Percentiles rank a stretch among this genome's conserved stretches.
Evolutionary conservation across 2,113 vertebrate species (phyloP).

Genomic region (Ailuropoda melanoleuca): DNA sequence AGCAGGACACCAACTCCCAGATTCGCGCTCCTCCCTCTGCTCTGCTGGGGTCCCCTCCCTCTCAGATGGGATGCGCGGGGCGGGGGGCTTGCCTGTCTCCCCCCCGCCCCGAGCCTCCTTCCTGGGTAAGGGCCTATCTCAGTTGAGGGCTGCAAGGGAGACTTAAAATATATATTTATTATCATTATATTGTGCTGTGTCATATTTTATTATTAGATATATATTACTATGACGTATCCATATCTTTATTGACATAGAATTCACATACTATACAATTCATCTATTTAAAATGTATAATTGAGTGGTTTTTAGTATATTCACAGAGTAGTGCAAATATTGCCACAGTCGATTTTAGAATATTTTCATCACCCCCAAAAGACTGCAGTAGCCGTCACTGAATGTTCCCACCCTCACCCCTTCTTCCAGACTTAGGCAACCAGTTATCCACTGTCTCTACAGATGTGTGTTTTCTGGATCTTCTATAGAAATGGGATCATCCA

Average conservation of each 20-base stretch:
- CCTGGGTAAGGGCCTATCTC: not conserved
- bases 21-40: not conserved
- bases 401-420: too few species aligned
- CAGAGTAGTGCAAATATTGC: not conserved
- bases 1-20: not conserved
- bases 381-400: not conserved
- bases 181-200: not conserved
- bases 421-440: not conserved
- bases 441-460: too few species aligned
- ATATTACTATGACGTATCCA: not conserved
- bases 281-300: not conserved
- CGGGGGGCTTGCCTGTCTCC: not conserved
- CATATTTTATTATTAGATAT: not conserved
- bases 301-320: not conserved
- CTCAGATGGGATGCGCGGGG: not conserved
- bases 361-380: not conserved
- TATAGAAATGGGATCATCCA: not conserved
- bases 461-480: not conserved
- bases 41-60: not conserved
- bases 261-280: not conserved
- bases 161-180: not conserved
- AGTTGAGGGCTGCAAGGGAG: not conserved
- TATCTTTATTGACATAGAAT: not conserved
- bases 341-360: not conserved
- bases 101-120: not conserved